These are phyloP conservation scores for Grammomys surdaster DNA, from an alignment of 2,113 vertebrate genomes.

Conservation along the genomic window DNA sequence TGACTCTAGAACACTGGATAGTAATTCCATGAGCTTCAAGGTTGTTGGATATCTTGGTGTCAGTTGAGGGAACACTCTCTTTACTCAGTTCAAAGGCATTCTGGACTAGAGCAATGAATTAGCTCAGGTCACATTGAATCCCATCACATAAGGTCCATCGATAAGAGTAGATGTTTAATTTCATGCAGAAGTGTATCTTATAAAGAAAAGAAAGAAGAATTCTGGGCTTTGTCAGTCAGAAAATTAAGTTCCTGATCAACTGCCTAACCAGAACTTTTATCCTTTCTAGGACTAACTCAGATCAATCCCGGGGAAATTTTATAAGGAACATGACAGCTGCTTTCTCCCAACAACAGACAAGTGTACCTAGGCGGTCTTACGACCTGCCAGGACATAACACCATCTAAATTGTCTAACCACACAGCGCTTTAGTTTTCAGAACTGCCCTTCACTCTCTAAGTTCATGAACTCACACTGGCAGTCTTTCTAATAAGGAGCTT, in stretches of 20 bases:
- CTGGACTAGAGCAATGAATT: not conserved
- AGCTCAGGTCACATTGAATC: not conserved
- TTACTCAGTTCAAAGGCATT: not conserved
- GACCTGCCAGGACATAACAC: not conserved
- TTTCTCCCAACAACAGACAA: constrained; percentile 2
- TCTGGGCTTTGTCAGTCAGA: not conserved
- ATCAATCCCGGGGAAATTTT: not conserved
- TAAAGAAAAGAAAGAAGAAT: not conserved
- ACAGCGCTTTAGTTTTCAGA: constrained; percentile 4
- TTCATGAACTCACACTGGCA: not conserved
- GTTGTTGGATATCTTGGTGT: not conserved
- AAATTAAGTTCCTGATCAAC: not conserved
- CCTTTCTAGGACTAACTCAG: not conserved
- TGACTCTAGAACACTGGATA: not conserved
- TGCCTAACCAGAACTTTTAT: not conserved
- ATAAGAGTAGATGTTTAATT: constrained; percentile 43
- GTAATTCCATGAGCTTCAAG: not conserved
- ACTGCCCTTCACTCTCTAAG: not conserved
- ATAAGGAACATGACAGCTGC: not conserved
- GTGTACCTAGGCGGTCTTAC: not conserved
- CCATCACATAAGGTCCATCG: constrained; percentile 19
- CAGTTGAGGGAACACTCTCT: not conserved
- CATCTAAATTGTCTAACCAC: constrained; percentile 32
- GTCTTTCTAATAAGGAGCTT: not conserved
- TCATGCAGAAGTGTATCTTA: constrained; percentile 23